Evolutionary conservation across 2,797 vertebrate genomes (phyloP), one percentile per base, ranked within the genome.

Genomic region (Melanotaenia maccullochi): DNA sequence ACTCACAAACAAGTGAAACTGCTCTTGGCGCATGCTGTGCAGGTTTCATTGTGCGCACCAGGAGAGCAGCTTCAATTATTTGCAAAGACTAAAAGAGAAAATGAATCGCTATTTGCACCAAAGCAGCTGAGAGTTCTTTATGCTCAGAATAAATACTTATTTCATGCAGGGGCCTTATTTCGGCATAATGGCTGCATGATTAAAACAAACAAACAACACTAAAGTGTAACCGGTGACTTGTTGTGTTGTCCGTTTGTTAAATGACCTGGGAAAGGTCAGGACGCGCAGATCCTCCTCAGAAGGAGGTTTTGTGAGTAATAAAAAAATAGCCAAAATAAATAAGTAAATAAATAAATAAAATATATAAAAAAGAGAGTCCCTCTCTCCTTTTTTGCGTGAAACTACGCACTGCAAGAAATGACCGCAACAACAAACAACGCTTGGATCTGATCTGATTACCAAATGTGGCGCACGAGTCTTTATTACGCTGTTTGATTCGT

Each of bases 321-420:
- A 11, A 11, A 11, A 11, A 36, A 36, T n/a, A n/a, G n/a, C n/a
- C n/a, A 36, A 11, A 11, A 36, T n/a, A 93, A 74, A 78, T n/a
- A n/a, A n/a, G n/a, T n/a, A 87, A 85, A 89, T 78, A 76, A 87
- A 81, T 95, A 95, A 96, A 96, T 96, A 88, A 75, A 90, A 84
- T 1, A 25, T 1, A 25, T 1, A 25, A 25, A 2, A 25, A 2
- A 25, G 24, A 25, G 24, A 25, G 24, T 25, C 24, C 24, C 24
- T 25, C 24, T 25, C 24, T 25, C 24, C 24, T 25, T 25, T 25
- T 25, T 25, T 83, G 55, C 68, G 78, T 64, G 81, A 84, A 89
- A 81, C 81, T 79, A 77, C 69, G 68, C 86, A 22, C 87, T 87
- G 79, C 40, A 87, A 87, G 72, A 89, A 87, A 70, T 79, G 4